Base-by-base conservation (phyloP, 2,113 vertebrate genomes). In the Amazona vittata region DNA sequence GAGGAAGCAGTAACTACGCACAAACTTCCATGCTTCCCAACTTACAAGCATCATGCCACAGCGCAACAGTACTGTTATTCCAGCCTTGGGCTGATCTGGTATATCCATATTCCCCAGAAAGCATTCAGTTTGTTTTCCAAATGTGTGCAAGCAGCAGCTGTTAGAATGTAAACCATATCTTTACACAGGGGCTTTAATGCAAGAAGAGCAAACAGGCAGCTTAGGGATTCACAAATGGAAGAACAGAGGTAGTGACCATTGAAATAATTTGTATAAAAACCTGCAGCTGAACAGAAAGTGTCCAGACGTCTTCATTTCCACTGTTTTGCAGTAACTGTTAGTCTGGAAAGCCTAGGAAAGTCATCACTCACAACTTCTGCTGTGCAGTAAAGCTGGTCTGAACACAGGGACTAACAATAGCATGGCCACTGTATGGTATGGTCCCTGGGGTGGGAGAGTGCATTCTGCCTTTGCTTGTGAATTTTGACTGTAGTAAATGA, bases 21-120 rank as follows among this genome's bases (percentile, higher is more conserved):
- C 3, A 46, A 26, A 41, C 49, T 62, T 89, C 29, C 67, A 16
- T 7, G 5, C 41, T 69, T 18, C 12, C 13, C 35, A 37, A 28
- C n/a, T 76, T 47, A 44, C 35, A 59, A 60, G 37, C 46, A 63
- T 5, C 0, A 0, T 12, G 9, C 76, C 74, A 1, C 26, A 47
- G 24, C 35, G 21, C 26, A 52, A 18, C 49, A 65, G 47, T 16
- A 25, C 31, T 4, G 1, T n/a, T 47, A 9, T 15, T 74, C 63
- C 77, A 68, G 24, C 67, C 70, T 33, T 21, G 15, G 43, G 33
- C 29, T 79, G 39, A 50, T 10, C 39, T 19, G n/a, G 13, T 35
- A 44, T 47, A 60, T 1, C 63, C 37, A 11, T 29, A 39, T 43
- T 68, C 46, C 43, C 33, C 46, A 80, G 37, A 90, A 92, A 44